Percentiles rank a stretch among this genome's conserved stretches.
These are phyloP conservation scores for Anoura caudifer DNA, from an alignment of 2,113 vertebrate genomes.

Conservation along the genomic window DNA sequence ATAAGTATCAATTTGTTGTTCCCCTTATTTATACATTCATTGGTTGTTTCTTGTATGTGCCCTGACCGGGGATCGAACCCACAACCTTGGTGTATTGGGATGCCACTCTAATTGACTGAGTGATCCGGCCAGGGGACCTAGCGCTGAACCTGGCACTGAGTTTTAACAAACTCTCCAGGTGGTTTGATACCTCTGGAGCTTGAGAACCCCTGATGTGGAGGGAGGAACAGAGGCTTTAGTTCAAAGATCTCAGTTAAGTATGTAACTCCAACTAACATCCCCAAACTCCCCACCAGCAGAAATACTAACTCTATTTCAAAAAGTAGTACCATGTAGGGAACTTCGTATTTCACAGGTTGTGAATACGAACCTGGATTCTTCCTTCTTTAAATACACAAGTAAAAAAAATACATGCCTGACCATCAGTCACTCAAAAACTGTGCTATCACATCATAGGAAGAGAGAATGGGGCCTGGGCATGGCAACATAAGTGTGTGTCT, in stretches of 20 bases:
- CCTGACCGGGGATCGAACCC: too few species aligned
- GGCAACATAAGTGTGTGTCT: accelerated
- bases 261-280: not conserved
- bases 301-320: not conserved
- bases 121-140: too few species aligned
- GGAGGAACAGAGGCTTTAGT: not conserved
- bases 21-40: too few species aligned
- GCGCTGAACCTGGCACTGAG: not conserved
- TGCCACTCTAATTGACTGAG: too few species aligned
- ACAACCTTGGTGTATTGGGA: too few species aligned
- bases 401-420: not conserved
- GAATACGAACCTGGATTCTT: not conserved
- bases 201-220: not conserved
- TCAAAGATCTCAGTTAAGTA: not conserved
- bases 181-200: not conserved
- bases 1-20: too few species aligned
- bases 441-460: not conserved
- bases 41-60: too few species aligned
- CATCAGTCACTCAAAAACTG: not conserved
- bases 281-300: not conserved
- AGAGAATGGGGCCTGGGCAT: not conserved
- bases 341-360: not conserved
- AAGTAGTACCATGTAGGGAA: not conserved
- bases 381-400: not conserved
- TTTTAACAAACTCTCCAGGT: not conserved